These are phyloP conservation scores for Caradrina kadenii DNA, from an alignment of 2,888 invertebrate genomes.

Conservation along the genomic window DNA sequence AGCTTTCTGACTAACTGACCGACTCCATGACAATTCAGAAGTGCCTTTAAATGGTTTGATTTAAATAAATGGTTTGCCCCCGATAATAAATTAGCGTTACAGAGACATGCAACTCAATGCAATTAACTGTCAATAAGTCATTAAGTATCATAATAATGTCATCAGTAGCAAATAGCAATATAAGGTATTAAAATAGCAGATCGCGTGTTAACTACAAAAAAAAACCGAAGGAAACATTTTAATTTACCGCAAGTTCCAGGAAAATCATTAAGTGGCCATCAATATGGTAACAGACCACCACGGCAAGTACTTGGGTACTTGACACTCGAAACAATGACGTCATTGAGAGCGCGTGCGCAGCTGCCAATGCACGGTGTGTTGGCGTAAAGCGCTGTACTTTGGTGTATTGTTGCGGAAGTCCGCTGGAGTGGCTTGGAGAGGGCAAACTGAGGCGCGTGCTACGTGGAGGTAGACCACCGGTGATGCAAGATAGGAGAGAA, in stretches of 20 bases:
- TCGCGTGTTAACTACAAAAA: constrained; percentile 27
- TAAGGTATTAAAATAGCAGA: background rate
- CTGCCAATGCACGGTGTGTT: constrained; percentile 72
- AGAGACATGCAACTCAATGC: background rate
- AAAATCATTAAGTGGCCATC: constrained; percentile 83
- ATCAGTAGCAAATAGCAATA: background rate
- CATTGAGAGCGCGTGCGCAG: constrained; percentile 87
- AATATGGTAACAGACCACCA: constrained; percentile 84
- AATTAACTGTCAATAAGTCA: background rate
- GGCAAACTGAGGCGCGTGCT: constrained; percentile 43
- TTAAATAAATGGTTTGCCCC: no score
- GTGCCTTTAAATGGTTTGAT: no score
- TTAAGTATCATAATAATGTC: background rate
- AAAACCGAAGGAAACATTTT: constrained; percentile 15
- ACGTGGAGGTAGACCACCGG: constrained; percentile 29
- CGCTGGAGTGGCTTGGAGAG: constrained; percentile 62
- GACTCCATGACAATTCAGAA: no score
- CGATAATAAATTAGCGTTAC: background rate
- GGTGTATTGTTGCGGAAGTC: constrained; percentile 70
- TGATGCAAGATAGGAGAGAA: no score
- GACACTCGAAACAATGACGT: constrained; percentile 74
- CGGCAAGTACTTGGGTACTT: constrained; percentile 64
- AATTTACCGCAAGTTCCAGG: constrained; percentile 65
- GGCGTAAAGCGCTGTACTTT: constrained; percentile 35
- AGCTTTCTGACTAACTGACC: no score